phyloP scores from a whole-genome alignment of 2,888 invertebrate genomes.

The Nebria brevicollis region DNA sequence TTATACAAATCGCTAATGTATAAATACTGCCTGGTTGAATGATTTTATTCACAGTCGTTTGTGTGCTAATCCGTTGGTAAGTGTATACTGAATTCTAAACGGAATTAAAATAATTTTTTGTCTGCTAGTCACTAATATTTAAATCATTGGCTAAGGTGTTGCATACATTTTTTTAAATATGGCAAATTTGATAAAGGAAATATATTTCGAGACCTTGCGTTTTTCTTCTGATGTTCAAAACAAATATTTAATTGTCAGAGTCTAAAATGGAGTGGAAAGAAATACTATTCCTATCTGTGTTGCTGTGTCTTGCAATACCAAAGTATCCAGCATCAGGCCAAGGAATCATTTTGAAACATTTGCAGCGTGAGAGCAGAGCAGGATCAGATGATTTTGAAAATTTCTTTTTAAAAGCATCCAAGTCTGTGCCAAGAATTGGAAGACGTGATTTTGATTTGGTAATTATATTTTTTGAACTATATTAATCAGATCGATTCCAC shows the following conservation, averaged over 20 bases:
- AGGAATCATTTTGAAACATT: conserved; percentile 22
- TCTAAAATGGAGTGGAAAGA: conserved; percentile 22
- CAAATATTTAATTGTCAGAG: background rate
- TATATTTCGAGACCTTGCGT: background rate
- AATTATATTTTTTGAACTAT: background rate
- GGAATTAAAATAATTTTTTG: background rate
- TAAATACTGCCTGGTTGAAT: background rate
- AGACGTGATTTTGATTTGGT: conserved; percentile 55
- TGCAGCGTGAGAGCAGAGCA: background rate
- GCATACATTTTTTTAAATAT: too few species aligned
- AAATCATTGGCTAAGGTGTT: too few species aligned
- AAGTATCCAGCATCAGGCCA: conserved; percentile 22
- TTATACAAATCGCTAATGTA: background rate
- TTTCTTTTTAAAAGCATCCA: conserved; percentile 64
- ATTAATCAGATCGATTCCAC: background rate
- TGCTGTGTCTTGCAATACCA: conserved; percentile 25
- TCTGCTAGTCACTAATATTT: too few species aligned
- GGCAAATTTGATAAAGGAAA: too few species aligned
- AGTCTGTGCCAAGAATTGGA: conserved; percentile 64
- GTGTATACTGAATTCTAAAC: background rate
- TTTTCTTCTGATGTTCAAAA: background rate
- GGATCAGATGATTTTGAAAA: conserved; percentile 60
- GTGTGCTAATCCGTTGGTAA: background rate
- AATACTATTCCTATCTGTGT: conserved; percentile 17
- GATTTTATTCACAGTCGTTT: background rate